Base-by-base conservation (phyloP, 2,797 vertebrate genomes). In the Florisuga fusca region DNA sequence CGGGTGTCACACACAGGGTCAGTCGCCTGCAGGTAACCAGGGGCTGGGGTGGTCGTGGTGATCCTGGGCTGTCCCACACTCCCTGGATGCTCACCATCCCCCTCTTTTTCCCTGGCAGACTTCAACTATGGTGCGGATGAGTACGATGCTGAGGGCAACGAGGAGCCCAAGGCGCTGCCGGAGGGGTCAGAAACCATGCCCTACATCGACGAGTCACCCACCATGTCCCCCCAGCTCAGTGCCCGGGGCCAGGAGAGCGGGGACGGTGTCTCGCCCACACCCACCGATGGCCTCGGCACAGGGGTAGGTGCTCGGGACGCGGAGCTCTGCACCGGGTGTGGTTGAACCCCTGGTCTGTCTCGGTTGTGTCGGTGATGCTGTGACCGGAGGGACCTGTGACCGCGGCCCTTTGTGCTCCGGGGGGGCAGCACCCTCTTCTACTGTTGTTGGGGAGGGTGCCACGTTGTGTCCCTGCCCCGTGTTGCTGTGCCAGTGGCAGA, bases 41-140 rank as follows among this genome's bases (percentile, higher is more conserved):
- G 14, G 66, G 34, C 71, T 12, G 83, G 26, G 21, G 22, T 2
- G 15, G 72, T 46, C n/a, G 25, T 2, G 62, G 50, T 23, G 96
- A 89, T 95, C 81, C 71, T 8, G 0, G 5, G 77, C 91, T 16
- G 33, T 81, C 57, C 90, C 38, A 1, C 88, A 1, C 88, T 69
- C 48, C 93, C 46, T 66, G 86, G 96, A 67, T 68, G 95, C 97
- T 98, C 96, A 97, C 91, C 93, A 77, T 92, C 94, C 81, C 94
- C 94, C 94, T 95, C 98, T 74, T 97, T 97, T 96, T 91, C 94
- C 96, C 90, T 92, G 96, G 67, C 98, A 99, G 99, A 99, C 97
- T 99, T 99, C 96, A 99, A 99, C 98, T 99, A 99, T 96, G 99
- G 99, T 96, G 98, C 99, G 8, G 99, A 99, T 48, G 99, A 99